Conservation (phyloP, 2,797 vertebrate species). For the Lemur catta region DNA sequence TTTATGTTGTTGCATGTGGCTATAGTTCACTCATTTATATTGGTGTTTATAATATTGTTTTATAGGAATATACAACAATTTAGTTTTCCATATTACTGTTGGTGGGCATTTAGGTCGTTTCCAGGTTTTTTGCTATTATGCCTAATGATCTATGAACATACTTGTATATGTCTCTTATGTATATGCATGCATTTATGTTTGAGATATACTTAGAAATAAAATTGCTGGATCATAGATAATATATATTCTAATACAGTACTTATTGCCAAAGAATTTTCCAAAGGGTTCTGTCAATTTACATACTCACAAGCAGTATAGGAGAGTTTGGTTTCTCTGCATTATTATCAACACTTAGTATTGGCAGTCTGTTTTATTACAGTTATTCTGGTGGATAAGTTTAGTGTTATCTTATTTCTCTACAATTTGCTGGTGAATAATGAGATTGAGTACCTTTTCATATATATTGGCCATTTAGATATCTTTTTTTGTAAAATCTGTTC, state of each 20-base stretch:
- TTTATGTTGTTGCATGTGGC: neutral
- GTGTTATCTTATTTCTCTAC: neutral
- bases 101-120: neutral
- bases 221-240: neutral
- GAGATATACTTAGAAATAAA: neutral
- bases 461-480: neutral
- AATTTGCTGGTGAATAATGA: neutral
- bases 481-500: conserved; percentile 2
- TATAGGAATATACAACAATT: neutral
- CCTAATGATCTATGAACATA: neutral
- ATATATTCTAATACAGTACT: neutral
- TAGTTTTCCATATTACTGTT: neutral
- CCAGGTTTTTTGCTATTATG: neutral
- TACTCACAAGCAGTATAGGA: neutral
- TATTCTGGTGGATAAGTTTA: neutral
- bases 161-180: neutral
- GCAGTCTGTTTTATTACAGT: neutral
- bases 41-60: neutral
- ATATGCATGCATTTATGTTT: neutral
- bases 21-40: conserved; percentile 5
- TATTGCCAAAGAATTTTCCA: conserved; percentile 19
- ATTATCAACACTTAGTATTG: neutral
- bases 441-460: neutral
- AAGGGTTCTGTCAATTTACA: neutral
- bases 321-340: neutral